phyloP scores from a whole-genome alignment of 2,113 vertebrate genomes.

The Mus pahari region DNA sequence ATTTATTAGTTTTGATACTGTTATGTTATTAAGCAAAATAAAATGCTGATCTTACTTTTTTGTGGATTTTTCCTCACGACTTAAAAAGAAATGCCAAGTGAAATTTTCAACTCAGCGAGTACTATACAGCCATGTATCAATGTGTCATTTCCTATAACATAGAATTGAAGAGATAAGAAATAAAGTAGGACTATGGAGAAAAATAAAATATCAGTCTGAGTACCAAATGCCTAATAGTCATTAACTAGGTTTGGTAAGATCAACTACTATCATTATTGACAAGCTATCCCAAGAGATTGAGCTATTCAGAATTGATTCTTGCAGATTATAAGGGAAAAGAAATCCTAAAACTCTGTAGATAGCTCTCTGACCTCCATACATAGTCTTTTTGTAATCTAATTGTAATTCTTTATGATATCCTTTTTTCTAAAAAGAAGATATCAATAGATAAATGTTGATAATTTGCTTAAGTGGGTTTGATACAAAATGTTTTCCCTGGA shows the following conservation, averaged over 20 bases:
- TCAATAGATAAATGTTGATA: not conserved
- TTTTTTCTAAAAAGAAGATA: not conserved
- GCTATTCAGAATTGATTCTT: not conserved
- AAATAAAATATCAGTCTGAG: not conserved
- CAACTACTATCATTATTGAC: not conserved
- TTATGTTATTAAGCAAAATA: slow-evolving; percentile 1
- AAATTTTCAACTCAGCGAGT: slow-evolving; percentile 4
- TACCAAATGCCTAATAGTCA: not conserved
- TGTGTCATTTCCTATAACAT: not conserved
- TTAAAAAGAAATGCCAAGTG: not conserved
- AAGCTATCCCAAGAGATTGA: not conserved
- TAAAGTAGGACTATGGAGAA: not conserved
- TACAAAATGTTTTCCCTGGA: slow-evolving; percentile 22
- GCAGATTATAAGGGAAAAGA: not conserved
- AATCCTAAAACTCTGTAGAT: not conserved
- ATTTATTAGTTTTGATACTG: not conserved
- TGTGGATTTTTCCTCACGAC: not conserved
- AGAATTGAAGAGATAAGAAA: not conserved
- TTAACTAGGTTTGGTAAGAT: not conserved
- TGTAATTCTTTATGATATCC: not conserved
- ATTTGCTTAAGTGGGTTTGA: not conserved
- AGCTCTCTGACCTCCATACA: not conserved
- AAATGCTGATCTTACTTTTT: not conserved
- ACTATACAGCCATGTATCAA: not conserved
- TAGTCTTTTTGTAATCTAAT: not conserved